Base-by-base conservation (phyloP, 2,888 invertebrate genomes). In the Odontocerum albicorne region DNA sequence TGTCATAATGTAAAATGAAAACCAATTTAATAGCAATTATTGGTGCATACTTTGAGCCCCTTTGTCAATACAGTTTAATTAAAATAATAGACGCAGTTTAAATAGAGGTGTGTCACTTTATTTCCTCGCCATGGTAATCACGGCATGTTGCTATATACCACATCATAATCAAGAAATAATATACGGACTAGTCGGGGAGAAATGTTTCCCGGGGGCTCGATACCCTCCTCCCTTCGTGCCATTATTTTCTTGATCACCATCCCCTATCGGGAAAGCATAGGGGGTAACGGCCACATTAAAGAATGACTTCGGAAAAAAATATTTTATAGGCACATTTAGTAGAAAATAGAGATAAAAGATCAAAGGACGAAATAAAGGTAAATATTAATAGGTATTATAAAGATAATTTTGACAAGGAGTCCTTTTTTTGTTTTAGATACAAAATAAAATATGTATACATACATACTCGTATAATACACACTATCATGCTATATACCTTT, bases 171-270 rank as follows among this genome's bases (percentile, higher is more conserved):
- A 55, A 52, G 47, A 54, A 54, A 50, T 54, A 54, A 49, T 58
- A 33, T 55, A 38, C 50, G 35, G 20, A 27, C 46, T 36, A 31
- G 35, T 40, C 21, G 51, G 32, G 32, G 16, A 19, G 39, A 44
- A 60, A 60, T 52, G 60, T 47, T 32, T 54, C 60, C 57, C 60
- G 35, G 8, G 60, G 60, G 60, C 16, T 57, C 59, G 50, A 60
- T 57, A 53, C 35, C 10, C 19, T 19, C 38, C 16, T 19, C 32
- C 43, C 49, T 55, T 40, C 33, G 16, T 20, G 45, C 55, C 46
- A 39, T 51, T 55, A 49, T 36, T 49, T 53, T 47, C 39, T n/a
- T 32, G 53, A 53, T 54, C 47, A 47, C 35, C 53, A 42, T 43
- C 42, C 21, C 49, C 27, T 27, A 27, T 27, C 27, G 4, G 27